These are phyloP conservation scores for Patella pellucida DNA, from an alignment of 2,888 invertebrate species.

Conservation along the genomic window DNA sequence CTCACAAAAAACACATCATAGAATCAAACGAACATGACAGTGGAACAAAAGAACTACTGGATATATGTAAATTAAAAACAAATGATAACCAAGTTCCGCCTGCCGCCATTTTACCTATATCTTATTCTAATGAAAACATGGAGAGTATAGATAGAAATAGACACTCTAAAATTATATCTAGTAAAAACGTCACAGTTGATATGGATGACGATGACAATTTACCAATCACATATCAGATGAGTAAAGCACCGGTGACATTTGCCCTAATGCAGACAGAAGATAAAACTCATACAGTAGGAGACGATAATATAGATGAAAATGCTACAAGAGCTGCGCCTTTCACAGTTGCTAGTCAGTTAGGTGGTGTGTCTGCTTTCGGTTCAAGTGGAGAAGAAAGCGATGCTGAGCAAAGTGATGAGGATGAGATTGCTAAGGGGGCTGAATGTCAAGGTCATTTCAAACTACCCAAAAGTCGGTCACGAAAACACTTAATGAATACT, in stretches of 20 bases:
- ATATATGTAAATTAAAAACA: neutral
- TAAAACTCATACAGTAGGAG: conserved; percentile 58
- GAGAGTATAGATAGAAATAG: neutral
- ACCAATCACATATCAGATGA: conserved; percentile 31
- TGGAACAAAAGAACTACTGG: neutral
- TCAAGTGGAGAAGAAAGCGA: conserved; percentile 84
- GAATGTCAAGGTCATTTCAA: conserved; percentile 45
- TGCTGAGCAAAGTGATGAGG: conserved; percentile 47
- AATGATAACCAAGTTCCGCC: neutral
- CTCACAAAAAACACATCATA: neutral
- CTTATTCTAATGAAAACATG: neutral
- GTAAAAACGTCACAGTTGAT: conserved; percentile 18
- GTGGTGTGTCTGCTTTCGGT: conserved; percentile 88
- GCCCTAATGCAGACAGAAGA: conserved; percentile 62
- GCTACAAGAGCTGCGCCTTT: conserved; percentile 73
- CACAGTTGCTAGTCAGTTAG: conserved; percentile 94
- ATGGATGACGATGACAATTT: conserved; percentile 21
- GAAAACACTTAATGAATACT: conserved; percentile 51
- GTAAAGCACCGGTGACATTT: conserved; percentile 58
- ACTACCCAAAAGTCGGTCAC: conserved; percentile 45
- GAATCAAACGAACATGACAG: neutral
- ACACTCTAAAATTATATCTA: conserved; percentile 11
- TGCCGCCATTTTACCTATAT: neutral
- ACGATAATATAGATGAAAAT: conserved; percentile 66
- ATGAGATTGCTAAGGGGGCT: conserved; percentile 47